These are phyloP conservation scores for Heterohyrax brucei DNA, from an alignment of 2,797 vertebrate genomes.

Conservation along the genomic window DNA sequence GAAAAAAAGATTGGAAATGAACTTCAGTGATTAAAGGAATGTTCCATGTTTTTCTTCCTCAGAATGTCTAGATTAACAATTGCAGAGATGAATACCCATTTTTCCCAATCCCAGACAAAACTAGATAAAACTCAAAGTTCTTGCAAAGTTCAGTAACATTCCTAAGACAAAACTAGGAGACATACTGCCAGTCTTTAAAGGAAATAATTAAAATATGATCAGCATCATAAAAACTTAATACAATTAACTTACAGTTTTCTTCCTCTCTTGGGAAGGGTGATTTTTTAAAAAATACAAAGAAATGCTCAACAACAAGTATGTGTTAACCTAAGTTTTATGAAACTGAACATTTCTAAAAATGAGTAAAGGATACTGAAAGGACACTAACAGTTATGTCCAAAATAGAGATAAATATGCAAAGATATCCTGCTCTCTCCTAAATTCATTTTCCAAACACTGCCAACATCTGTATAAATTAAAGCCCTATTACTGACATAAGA, in stretches of 20 bases:
- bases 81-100: conserved; percentile 59
- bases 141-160: conserved; percentile 38
- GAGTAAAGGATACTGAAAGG: neutral
- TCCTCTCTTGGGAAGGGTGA: neutral
- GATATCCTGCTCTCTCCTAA: neutral
- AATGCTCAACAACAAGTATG: conserved; percentile 49
- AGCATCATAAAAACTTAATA: conserved; percentile 19
- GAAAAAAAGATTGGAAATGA: conserved; percentile 73
- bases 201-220: neutral
- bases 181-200: conserved; percentile 11
- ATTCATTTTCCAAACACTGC: conserved; percentile 25
- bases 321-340: neutral
- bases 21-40: conserved; percentile 52
- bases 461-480: conserved; percentile 13
- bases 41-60: conserved; percentile 37
- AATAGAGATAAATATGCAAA: neutral
- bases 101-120: conserved; percentile 38
- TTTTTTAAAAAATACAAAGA: neutral
- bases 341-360: conserved; percentile 57
- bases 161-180: conserved; percentile 63
- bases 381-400: neutral
- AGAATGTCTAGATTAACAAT: conserved; percentile 76
- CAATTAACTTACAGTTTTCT: neutral
- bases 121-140: conserved; percentile 74
- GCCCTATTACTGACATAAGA: neutral